These are phyloP conservation scores for Psittacus erithacus DNA, from an alignment of 2,113 vertebrate genomes.

Conservation along the genomic window DNA sequence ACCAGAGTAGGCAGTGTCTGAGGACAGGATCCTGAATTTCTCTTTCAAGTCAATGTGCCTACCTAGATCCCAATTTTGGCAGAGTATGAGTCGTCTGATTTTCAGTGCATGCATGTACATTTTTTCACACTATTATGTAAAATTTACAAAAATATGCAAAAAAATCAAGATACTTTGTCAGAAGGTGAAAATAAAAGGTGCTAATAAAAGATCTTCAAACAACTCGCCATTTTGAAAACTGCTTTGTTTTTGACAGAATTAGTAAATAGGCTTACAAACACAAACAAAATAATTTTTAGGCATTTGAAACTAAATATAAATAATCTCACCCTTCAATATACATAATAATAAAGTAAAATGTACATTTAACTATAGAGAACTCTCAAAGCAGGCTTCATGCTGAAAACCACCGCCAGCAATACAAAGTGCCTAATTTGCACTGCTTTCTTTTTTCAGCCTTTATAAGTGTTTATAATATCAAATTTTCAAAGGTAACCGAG, in stretches of 20 bases:
- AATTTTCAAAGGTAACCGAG: not conserved
- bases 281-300: not conserved
- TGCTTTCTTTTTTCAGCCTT: not conserved
- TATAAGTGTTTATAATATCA: not conserved
- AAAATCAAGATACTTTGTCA: not conserved
- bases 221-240: not conserved
- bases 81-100: not conserved
- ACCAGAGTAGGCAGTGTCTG: conserved; percentile 32
- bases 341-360: not conserved
- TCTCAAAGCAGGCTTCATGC: not conserved
- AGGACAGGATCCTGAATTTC: conserved; percentile 18
- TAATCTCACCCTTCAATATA: not conserved
- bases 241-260: not conserved
- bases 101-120: not conserved
- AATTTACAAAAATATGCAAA: not conserved
- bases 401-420: not conserved
- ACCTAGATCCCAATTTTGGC: not conserved
- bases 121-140: not conserved
- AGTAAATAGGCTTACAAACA: not conserved
- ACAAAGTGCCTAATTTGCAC: not conserved
- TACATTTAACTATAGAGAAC: not conserved
- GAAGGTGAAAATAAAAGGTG: not conserved
- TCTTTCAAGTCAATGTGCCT: not conserved
- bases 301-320: not conserved
- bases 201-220: not conserved